These are phyloP conservation scores for Macaria liturata DNA, from an alignment of 2,888 invertebrate genomes.

Conservation along the genomic window DNA sequence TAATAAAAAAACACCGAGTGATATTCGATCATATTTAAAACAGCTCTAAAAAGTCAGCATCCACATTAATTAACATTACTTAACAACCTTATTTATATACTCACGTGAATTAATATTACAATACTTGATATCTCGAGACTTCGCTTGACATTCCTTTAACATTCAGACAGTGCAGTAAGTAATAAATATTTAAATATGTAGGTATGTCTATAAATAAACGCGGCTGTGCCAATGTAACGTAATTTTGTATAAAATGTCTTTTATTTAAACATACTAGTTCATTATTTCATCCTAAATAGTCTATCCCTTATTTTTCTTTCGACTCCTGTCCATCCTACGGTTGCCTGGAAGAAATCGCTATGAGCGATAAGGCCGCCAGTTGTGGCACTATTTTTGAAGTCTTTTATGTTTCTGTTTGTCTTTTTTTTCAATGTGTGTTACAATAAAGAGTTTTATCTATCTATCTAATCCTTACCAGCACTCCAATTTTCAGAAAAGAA, in stretches of 20 bases:
- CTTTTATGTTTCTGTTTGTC: too few relatives aligned
- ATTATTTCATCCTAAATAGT: background rate
- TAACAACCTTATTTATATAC: conserved; percentile 3
- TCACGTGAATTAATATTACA: conserved; percentile 15
- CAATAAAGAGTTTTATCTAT: too few relatives aligned
- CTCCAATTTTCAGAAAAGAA: background rate
- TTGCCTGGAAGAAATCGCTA: too few relatives aligned
- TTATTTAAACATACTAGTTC: background rate
- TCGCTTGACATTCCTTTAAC: conserved; percentile 15
- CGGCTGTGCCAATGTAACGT: background rate
- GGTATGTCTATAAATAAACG: background rate
- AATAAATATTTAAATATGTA: background rate
- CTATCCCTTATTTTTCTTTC: too few relatives aligned
- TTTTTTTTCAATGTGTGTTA: too few relatives aligned
- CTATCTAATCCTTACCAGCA: background rate
- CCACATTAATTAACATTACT: background rate
- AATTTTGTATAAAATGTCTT: background rate
- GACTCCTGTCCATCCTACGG: too few relatives aligned
- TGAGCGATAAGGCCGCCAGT: too few relatives aligned
- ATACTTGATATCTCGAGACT: conserved; percentile 3
- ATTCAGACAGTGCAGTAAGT: conserved; percentile 14
- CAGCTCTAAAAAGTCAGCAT: too few relatives aligned
- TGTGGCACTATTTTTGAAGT: too few relatives aligned
- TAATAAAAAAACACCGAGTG: too few relatives aligned
- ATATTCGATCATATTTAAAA: too few relatives aligned